phyloP scores from a whole-genome alignment of 2,113 vertebrate species.

The Dermatemys mawii region DNA sequence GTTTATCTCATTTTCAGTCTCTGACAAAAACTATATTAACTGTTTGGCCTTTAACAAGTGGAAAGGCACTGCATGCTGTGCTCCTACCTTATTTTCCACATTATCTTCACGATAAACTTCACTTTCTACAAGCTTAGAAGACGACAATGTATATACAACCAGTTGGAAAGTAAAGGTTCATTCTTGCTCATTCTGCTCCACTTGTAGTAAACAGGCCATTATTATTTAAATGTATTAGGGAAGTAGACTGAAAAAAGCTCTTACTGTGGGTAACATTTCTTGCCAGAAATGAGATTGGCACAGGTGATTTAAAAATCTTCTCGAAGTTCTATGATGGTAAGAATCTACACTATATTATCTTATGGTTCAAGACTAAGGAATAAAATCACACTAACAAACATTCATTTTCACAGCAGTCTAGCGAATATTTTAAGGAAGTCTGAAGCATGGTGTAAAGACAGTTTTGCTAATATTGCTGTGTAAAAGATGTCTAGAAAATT shows the following conservation, averaged over 20 bases:
- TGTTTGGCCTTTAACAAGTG: not conserved
- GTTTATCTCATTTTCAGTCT: not conserved
- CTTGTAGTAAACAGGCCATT: not conserved
- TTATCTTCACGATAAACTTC: not conserved
- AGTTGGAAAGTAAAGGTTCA: not conserved
- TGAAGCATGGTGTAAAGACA: not conserved
- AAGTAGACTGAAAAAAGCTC: not conserved
- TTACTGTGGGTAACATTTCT: not conserved
- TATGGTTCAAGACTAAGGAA: not conserved
- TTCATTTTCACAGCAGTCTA: not conserved
- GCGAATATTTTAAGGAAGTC: conserved; percentile 28
- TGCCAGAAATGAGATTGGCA: not conserved
- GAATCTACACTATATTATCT: not conserved
- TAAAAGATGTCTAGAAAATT: conserved; percentile 37
- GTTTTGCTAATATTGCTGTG: conserved; percentile 22
- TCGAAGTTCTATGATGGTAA: conserved; percentile 1
- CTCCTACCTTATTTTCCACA: not conserved
- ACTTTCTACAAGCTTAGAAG: not conserved
- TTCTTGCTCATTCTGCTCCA: not conserved
- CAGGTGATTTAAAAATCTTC: not conserved
- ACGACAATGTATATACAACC: not conserved
- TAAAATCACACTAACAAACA: not conserved
- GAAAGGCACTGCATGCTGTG: not conserved
- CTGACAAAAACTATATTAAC: not conserved
- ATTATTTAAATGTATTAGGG: not conserved